Evolutionary conservation across 2,888 invertebrate species (phyloP).

Genomic region (Drosophila rellima): DNA sequence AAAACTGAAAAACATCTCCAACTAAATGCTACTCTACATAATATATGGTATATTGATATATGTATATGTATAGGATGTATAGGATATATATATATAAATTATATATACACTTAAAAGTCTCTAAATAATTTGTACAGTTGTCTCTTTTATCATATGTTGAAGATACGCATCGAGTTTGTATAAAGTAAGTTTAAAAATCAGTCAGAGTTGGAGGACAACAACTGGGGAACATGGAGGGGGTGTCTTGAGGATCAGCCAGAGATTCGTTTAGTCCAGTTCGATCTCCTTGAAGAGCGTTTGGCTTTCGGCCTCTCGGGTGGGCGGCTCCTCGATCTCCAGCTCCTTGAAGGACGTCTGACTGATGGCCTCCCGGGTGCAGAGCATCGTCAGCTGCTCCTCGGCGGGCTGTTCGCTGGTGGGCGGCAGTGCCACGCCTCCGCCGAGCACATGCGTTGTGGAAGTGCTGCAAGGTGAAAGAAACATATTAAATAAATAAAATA

Average conservation of each 20-base stretch:
- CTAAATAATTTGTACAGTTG: constrained; percentile 61
- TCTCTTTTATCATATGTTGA: constrained; percentile 36
- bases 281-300: constrained; percentile 64
- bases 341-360: constrained; percentile 64
- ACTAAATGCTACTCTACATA: constrained; percentile 24
- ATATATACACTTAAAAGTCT: constrained; percentile 51
- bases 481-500: neutral
- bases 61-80: constrained; percentile 33
- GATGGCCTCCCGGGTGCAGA: constrained; percentile 46
- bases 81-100: constrained; percentile 24
- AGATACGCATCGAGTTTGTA: constrained; percentile 40
- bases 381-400: constrained; percentile 43
- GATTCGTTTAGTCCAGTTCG: constrained; percentile 57
- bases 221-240: neutral
- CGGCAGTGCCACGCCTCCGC: constrained; percentile 42
- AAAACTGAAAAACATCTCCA: constrained; percentile 32
- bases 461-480: constrained; percentile 36
- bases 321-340: constrained; percentile 51
- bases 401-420: constrained; percentile 49
- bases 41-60: constrained; percentile 24
- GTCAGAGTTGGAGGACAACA: constrained; percentile 40
- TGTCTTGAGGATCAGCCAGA: neutral
- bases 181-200: constrained; percentile 54
- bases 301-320: constrained; percentile 39
- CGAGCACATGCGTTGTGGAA: constrained; percentile 36